These are phyloP conservation scores for Copsychus sechellarum DNA, from an alignment of 2,113 vertebrate genomes.

Conservation along the genomic window DNA sequence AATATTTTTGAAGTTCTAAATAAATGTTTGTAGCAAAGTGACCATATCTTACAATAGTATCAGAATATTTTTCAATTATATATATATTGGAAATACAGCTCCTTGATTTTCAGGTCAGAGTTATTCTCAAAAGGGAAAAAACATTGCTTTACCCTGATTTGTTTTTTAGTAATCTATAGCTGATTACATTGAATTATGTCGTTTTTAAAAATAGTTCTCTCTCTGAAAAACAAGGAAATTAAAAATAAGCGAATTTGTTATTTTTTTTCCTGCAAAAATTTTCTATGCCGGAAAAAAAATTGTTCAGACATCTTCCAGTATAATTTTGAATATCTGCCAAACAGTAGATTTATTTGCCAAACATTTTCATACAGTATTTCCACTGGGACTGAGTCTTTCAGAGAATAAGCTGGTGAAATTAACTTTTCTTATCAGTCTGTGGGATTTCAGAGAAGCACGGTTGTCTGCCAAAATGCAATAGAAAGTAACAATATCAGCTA, in stretches of 20 bases:
- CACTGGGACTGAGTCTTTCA: conserved; percentile 40
- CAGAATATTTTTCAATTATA: not conserved
- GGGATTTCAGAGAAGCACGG: conserved; percentile 46
- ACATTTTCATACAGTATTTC: conserved; percentile 53
- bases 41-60: not conserved
- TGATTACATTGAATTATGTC: not conserved
- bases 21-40: not conserved
- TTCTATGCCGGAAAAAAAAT: conserved; percentile 25
- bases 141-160: not conserved
- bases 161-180: conserved; percentile 28
- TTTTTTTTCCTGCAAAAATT: conserved; percentile 55
- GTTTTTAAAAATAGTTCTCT: conserved; percentile 28
- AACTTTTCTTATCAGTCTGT: conserved; percentile 68
- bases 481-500: conserved; percentile 52
- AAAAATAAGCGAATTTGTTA: conserved; percentile 39
- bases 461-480: conserved; percentile 41
- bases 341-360: conserved; percentile 71
- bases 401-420: conserved; percentile 67
- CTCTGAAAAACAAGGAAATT: conserved; percentile 57
- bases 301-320: conserved; percentile 52
- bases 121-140: not conserved
- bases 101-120: not conserved
- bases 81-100: not conserved
- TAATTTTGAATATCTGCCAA: conserved; percentile 67
- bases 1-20: not conserved